Evolutionary conservation across 2,797 vertebrate species (phyloP).

Genomic region (Neostethus bicornis): DNA sequence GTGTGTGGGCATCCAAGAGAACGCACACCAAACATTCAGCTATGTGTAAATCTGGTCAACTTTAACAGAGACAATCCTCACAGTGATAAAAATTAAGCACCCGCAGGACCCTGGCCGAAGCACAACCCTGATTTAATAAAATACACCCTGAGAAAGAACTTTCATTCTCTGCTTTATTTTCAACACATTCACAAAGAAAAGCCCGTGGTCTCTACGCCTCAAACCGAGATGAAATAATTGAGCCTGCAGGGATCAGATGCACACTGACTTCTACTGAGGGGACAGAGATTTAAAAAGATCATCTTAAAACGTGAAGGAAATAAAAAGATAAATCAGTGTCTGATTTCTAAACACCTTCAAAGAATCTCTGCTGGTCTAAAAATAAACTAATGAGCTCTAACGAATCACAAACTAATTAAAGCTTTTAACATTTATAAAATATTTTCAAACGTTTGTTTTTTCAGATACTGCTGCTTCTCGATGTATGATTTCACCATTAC

Average conservation of each 20-base stretch:
- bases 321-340: no score
- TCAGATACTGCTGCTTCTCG: no score
- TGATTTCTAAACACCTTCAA: no score
- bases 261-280: no score
- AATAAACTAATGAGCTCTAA: no score
- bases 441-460: no score
- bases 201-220: conserved; percentile 47
- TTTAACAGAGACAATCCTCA: background rate
- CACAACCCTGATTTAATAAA: background rate
- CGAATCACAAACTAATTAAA: no score
- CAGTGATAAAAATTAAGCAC: background rate
- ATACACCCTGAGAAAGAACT: background rate
- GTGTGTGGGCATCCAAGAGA: background rate
- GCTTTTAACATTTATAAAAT: no score
- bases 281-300: no score
- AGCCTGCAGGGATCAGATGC: conserved; percentile 58
- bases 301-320: no score
- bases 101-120: background rate
- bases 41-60: background rate
- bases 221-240: conserved; percentile 60
- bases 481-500: no score
- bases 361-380: no score
- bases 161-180: conserved; percentile 34
- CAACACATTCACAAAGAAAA: conserved; percentile 46
- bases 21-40: background rate